Conservation (phyloP, 2,113 vertebrate genomes). For the Mellivora capensis region DNA sequence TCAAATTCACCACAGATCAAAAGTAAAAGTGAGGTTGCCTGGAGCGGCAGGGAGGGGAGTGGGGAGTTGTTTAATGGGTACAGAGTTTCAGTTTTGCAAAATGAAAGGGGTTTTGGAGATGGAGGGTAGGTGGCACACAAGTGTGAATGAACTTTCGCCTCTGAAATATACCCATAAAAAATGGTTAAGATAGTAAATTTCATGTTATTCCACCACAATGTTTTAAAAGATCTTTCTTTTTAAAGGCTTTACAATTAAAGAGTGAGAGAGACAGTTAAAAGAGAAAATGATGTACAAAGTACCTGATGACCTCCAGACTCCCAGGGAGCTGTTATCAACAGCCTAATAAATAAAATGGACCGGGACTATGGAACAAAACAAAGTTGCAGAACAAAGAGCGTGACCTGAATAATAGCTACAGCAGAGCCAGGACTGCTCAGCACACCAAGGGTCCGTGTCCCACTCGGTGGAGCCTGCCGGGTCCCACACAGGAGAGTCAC, state of each 20-base stretch:
- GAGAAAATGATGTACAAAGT: not conserved
- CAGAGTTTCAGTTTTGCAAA: not conserved
- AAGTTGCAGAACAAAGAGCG: not conserved
- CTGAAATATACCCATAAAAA: not conserved
- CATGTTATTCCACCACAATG: not conserved
- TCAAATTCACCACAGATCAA: not conserved
- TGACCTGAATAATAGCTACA: not conserved
- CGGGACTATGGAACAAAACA: not conserved
- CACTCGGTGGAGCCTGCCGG: not conserved
- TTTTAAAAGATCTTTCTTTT: not conserved
- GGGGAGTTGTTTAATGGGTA: not conserved
- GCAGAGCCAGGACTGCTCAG: not conserved
- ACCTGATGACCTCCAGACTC: not conserved
- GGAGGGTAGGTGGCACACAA: no score
- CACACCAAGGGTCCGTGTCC: not conserved
- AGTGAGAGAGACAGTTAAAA: not conserved
- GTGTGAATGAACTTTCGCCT: not conserved
- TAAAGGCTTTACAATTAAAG: not conserved
- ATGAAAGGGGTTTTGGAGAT: not conserved
- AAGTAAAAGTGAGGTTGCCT: not conserved
- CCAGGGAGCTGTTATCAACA: not conserved
- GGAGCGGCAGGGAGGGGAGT: accelerated
- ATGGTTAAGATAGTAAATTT: not conserved
- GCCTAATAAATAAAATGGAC: not conserved
- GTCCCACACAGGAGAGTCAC: not conserved